A percentile compares a stretch with the other conserved stretches of the same genome.
Evolutionary conservation across 2,888 invertebrate species (phyloP).

Genomic region (Morpho achilles): DNA sequence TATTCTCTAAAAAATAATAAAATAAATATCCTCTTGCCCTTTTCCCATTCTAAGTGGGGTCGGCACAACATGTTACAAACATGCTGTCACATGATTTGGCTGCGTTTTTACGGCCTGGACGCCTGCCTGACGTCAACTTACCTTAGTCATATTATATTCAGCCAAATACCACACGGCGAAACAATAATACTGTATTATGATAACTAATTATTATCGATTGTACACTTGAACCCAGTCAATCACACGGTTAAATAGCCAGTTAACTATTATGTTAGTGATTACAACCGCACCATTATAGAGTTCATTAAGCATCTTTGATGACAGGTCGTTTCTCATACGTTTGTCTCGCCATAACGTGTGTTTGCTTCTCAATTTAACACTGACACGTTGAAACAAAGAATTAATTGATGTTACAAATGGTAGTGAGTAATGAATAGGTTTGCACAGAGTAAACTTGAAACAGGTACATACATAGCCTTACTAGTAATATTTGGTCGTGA

Average conservation of each 20-base stretch:
- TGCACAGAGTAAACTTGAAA: constrained; percentile 15
- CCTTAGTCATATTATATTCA: too few species aligned
- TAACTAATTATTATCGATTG: background rate
- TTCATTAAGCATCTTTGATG: constrained; percentile 58
- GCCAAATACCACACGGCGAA: too few species aligned
- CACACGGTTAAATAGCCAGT: background rate
- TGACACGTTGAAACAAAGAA: constrained; percentile 76
- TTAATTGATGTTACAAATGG: constrained; percentile 75
- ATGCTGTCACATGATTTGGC: too few species aligned
- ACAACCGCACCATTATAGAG: constrained; percentile 53
- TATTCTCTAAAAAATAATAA: too few species aligned
- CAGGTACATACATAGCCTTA: too few species aligned
- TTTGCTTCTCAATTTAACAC: constrained; percentile 76
- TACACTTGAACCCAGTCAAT: background rate
- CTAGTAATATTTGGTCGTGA: too few species aligned
- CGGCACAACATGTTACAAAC: too few species aligned
- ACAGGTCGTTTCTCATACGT: constrained; percentile 68
- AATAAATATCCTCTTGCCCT: too few species aligned
- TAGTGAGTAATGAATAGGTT: constrained; percentile 61
- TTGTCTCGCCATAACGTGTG: constrained; percentile 60
- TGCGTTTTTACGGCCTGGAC: too few species aligned
- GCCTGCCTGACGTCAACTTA: too few species aligned
- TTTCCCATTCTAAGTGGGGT: too few species aligned
- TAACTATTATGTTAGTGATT: constrained; percentile 48
- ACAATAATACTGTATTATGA: background rate